Percentiles rank a stretch among this genome's conserved stretches.
Evolutionary conservation across 2,113 vertebrate genomes (phyloP).

Genomic region (Typhlomys cinereus): DNA sequence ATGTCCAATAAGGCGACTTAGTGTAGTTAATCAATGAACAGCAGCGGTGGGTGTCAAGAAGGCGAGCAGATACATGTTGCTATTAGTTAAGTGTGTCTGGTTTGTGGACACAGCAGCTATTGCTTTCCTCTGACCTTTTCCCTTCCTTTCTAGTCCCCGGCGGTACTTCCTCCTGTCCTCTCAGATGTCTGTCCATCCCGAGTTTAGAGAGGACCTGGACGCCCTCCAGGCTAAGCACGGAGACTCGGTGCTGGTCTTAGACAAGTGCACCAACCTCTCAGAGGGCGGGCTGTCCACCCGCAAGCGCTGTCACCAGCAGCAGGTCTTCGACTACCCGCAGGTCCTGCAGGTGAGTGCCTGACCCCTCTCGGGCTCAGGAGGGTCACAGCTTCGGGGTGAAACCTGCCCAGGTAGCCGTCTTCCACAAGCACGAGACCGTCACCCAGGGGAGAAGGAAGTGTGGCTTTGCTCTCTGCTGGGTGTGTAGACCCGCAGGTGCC

Average conservation of each 20-base stretch:
- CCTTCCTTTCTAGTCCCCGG: slow-evolving; percentile 86
- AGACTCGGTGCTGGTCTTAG: slow-evolving; percentile 91
- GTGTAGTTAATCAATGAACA: not conserved
- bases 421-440: too few species aligned
- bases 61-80: not conserved
- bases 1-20: not conserved
- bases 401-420: not conserved
- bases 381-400: fast-evolving
- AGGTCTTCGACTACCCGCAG: slow-evolving; percentile 96
- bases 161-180: slow-evolving; percentile 94
- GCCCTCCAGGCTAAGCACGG: slow-evolving; percentile 93
- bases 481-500: fast-evolving
- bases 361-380: fast-evolving
- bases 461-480: fast-evolving
- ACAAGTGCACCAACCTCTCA: slow-evolving; percentile 95
- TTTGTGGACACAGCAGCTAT: fast-evolving
- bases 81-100: fast-evolving
- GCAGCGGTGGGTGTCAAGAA: not conserved
- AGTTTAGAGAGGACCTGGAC: slow-evolving; percentile 93
- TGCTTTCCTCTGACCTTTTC: slow-evolving; percentile 9
- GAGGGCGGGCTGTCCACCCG: slow-evolving; percentile 87
- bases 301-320: slow-evolving; percentile 93
- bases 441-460: fast-evolving
- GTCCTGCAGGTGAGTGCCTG: slow-evolving; percentile 92
- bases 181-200: slow-evolving; percentile 93